Evolutionary conservation across 2,888 invertebrate genomes (phyloP).

Genomic region (Teleiodes luculella): DNA sequence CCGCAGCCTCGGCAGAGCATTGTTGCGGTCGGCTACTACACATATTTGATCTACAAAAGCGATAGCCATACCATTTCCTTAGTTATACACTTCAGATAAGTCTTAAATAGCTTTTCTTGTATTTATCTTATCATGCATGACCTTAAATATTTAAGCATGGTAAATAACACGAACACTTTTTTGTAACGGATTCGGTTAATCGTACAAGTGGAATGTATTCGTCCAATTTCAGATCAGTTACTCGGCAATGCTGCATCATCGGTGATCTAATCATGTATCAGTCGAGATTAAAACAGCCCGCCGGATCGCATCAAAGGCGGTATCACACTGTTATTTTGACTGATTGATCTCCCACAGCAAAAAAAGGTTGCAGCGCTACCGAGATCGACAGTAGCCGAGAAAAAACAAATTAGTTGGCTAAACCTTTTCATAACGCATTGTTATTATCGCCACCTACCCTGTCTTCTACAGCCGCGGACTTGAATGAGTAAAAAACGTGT

Average conservation of each 20-base stretch:
- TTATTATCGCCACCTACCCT: constrained; percentile 75
- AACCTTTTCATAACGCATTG: constrained; percentile 77
- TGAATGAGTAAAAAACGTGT: constrained; percentile 39
- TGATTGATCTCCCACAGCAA: constrained; percentile 75
- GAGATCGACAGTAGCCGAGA: constrained; percentile 77
- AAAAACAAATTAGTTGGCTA: constrained; percentile 79
- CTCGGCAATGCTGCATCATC: constrained; percentile 73
- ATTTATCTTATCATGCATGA: not conserved
- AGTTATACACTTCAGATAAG: no score
- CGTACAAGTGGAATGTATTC: constrained; percentile 53
- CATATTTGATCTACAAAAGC: constrained; percentile 12
- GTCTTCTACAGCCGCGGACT: constrained; percentile 49
- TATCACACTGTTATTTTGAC: constrained; percentile 79
- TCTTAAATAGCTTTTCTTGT: not conserved
- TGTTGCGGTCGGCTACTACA: constrained; percentile 44
- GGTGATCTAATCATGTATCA: constrained; percentile 76
- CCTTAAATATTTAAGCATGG: not conserved
- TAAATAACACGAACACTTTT: not conserved
- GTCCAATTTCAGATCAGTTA: constrained; percentile 70
- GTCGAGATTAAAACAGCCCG: constrained; percentile 76
- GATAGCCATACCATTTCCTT: not conserved
- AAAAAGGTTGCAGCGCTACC: constrained; percentile 75
- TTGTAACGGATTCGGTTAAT: constrained; percentile 40
- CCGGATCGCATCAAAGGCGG: constrained; percentile 77
- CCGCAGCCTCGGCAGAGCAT: constrained; percentile 31